Base-by-base conservation (phyloP, 2,113 vertebrate genomes). In the Bos taurus region DNA sequence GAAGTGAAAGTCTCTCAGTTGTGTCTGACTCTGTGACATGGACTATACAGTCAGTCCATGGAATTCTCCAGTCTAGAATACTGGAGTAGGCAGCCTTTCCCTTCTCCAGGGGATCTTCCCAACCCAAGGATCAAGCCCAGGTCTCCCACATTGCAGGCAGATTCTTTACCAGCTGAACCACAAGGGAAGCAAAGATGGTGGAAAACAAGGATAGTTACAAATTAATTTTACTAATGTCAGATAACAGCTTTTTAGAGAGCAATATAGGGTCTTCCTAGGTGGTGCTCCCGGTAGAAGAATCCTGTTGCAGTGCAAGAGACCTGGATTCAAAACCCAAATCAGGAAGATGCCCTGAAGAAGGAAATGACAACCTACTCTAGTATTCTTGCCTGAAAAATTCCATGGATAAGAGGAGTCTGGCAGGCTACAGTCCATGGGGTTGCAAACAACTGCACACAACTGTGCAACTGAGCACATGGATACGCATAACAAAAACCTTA, bases 171-270 rank as follows among this genome's bases (percentile, higher is more conserved):
- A 40, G n/a, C n/a, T 71, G n/a, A 71, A 5, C n/a, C 19, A 71
- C 67, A 71, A 40, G 19, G 67, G n/a, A 71, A 71, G 67, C 9
- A 71, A 71, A 71, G 3, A 43, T 90, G 52, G 26, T 92, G 36
- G 71, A 57, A 90, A 89, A 71, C 46, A 11, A 77, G 19, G n/a
- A 54, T 3, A 78, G 23, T 40, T 33, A 67, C 16, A 14, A 4
- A 92, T 78, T 86, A 21, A 77, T 74, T 95, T 86, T 64, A 87
- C 71, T 83, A 36, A 85, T 89, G 46, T 60, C 60, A 88, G 90
- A 81, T 85, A 95, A 92, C 15, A 60, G 11, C 3, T 82, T 89
- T 96, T 74, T 83, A 94, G 77, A 83, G 13, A 5, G 9, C 17
- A 52, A 48, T 46, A 56, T 26, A 77, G 23, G 40, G 71, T 77